Conservation (phyloP, 1,140 invertebrate species). For the Heliconius himera region DNA sequence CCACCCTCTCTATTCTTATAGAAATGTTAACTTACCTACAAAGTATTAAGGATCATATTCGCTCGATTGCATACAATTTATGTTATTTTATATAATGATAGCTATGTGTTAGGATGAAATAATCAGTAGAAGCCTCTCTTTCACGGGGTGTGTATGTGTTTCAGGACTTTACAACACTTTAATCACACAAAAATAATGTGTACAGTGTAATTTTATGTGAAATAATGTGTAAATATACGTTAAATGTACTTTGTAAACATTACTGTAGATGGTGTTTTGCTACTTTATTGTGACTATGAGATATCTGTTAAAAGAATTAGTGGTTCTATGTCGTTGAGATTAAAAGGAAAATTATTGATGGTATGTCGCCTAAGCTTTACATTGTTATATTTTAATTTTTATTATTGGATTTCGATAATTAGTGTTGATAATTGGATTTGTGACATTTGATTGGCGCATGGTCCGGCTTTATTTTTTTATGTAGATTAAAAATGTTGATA, state of each 20-base stretch:
- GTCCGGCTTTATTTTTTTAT: slow-evolving; percentile 9
- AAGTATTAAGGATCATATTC: slow-evolving; percentile 42
- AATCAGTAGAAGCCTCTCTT: slow-evolving; percentile 66
- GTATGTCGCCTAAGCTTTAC: slow-evolving; percentile 34
- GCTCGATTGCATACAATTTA: slow-evolving; percentile 44
- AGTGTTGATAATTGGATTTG: slow-evolving; percentile 48
- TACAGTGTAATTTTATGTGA: slow-evolving; percentile 29
- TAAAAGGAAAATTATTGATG: slow-evolving; percentile 44
- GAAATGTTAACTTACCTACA: slow-evolving; percentile 46
- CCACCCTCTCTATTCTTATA: slow-evolving; percentile 39
- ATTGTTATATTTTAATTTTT: slow-evolving; percentile 29
- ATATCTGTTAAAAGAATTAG: slow-evolving; percentile 40
- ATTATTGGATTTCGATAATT: slow-evolving; percentile 40
- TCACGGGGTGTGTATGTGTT: slow-evolving; percentile 39
- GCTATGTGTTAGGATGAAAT: slow-evolving; percentile 69
- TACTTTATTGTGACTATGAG: slow-evolving; percentile 19
- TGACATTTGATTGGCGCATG: slow-evolving; percentile 5
- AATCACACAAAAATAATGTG: slow-evolving; percentile 28
- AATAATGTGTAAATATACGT: slow-evolving; percentile 35
- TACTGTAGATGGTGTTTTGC: neutral
- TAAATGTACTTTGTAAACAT: neutral
- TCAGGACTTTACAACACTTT: slow-evolving; percentile 16
- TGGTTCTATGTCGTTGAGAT: slow-evolving; percentile 41
- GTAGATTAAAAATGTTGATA: slow-evolving; percentile 18
- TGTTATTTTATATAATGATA: slow-evolving; percentile 67